Base-by-base conservation (phyloP, 2,113 vertebrate species). In the Caretta caretta region DNA sequence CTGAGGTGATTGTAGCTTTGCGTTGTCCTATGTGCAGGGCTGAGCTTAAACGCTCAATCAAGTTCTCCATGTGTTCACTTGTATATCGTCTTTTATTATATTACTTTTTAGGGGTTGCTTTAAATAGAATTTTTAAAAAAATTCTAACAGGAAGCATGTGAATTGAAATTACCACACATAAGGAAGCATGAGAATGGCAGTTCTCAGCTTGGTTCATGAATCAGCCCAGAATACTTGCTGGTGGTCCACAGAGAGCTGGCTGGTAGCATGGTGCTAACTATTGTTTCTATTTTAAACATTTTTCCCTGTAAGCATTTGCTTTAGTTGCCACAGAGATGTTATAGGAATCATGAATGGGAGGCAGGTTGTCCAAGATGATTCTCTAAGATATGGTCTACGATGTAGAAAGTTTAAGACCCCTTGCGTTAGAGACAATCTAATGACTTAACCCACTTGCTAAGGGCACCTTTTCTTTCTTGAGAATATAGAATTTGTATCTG, bases 301-400 rank as follows among this genome's bases (percentile, higher is more conserved):
- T 35, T 38, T 17, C 38, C 89, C 59, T 1, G 9, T 85, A 29
- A 69, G 86, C 83, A 92, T 87, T 46, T 96, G 88, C 54, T 2
- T 1, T 83, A 69, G 96, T 97, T 97, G 69, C 93, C 75, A 95
- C 95, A 89, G 97, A 59, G 93, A 97, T 80, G 13, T 35, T 69
- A 69, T n/a, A 17, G 14, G 31, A n/a, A 69, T 69, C 3, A 5
- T n/a, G 12, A 62, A 62, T 62, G 27, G 27, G 59, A 62, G 29
- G 29, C 29, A 31, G 14, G 29, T 4, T 27, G 25, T 57, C 56
- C 10, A 1, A 57, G 27, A 57, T 57, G 56, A 57, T 57, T 57
- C 56, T 57, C 56, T 57, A 57, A 57, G 56, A 57, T 57, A 5
- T 11, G 25, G 24, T 62, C 59, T 31, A 59, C 6, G 12, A 31